These are phyloP conservation scores for Micrasema longulum DNA, from an alignment of 1,140 invertebrate genomes.

Conservation along the genomic window DNA sequence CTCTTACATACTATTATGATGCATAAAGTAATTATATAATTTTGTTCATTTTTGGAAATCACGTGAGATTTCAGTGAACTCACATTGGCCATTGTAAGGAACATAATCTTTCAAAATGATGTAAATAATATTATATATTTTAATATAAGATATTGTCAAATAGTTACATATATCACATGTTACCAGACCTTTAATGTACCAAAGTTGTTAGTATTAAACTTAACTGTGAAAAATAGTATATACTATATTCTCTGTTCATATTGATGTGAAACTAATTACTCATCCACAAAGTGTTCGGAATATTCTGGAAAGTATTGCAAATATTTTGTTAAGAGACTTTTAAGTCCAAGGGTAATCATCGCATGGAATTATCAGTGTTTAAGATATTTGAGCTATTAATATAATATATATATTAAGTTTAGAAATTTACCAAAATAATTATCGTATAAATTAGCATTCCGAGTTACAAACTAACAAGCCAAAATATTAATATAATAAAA, in stretches of 20 bases:
- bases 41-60: too few species aligned
- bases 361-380: constrained; percentile 47
- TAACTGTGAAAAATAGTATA: constrained; percentile 5
- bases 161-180: too few species aligned
- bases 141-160: too few species aligned
- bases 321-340: constrained; percentile 36
- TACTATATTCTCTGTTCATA: constrained; percentile 27
- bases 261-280: constrained; percentile 34
- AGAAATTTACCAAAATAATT: constrained; percentile 23
- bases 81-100: too few species aligned
- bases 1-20: too few species aligned
- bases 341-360: constrained; percentile 43
- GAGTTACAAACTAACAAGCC: constrained; percentile 13
- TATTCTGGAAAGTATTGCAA: constrained; percentile 28
- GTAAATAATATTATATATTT: too few species aligned
- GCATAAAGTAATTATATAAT: too few species aligned
- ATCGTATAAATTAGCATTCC: constrained; percentile 38
- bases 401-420: constrained; percentile 10
- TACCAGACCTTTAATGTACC: too few species aligned
- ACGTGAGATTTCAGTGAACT: too few species aligned
- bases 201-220: too few species aligned
- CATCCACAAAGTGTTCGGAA: constrained; percentile 45
- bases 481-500: constrained; percentile 15
- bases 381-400: constrained; percentile 31
- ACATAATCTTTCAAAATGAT: too few species aligned